phyloP scores from a whole-genome alignment of 2,888 invertebrate genomes.

The Drosophila mulleri region DNA sequence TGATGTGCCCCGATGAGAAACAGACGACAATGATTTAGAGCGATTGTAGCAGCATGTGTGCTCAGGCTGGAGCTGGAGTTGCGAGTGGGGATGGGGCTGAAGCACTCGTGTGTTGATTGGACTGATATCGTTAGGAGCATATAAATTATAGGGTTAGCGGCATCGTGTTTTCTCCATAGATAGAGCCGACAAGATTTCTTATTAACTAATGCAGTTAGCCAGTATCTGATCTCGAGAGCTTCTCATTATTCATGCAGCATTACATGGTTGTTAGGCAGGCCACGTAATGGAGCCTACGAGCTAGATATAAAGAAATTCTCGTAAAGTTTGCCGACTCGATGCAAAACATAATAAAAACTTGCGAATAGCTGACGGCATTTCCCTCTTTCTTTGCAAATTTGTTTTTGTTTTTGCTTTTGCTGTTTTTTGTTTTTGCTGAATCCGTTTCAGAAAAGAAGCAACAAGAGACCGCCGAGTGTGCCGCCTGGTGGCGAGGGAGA shows the following conservation, averaged over 20 bases:
- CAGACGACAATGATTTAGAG: constrained; percentile 77
- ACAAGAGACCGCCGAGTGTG: constrained; percentile 5
- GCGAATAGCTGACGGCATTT: constrained; percentile 45
- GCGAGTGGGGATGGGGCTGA: not conserved
- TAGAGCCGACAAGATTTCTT: constrained; percentile 4
- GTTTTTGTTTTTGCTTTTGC: not conserved
- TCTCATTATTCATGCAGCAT: constrained; percentile 35
- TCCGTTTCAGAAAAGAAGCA: constrained; percentile 36
- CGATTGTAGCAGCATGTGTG: constrained; percentile 38
- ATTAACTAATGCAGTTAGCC: constrained; percentile 32
- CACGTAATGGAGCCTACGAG: constrained; percentile 50
- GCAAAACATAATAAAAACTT: constrained; percentile 62
- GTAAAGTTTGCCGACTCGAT: constrained; percentile 41
- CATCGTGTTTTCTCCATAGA: constrained; percentile 12
- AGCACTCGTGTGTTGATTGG: constrained; percentile 37
- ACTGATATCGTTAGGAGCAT: constrained; percentile 49
- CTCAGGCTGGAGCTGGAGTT: constrained; percentile 1
- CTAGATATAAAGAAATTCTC: constrained; percentile 25
- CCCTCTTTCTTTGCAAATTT: constrained; percentile 26
- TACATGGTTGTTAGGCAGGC: constrained; percentile 30
- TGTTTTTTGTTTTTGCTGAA: constrained; percentile 4
- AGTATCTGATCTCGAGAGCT: constrained; percentile 24
- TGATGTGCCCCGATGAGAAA: constrained; percentile 58
- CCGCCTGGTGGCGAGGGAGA: not conserved
- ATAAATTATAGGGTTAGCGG: constrained; percentile 38